These are phyloP conservation scores for Sialis lutaria DNA, from an alignment of 2,888 invertebrate genomes.

Conservation along the genomic window DNA sequence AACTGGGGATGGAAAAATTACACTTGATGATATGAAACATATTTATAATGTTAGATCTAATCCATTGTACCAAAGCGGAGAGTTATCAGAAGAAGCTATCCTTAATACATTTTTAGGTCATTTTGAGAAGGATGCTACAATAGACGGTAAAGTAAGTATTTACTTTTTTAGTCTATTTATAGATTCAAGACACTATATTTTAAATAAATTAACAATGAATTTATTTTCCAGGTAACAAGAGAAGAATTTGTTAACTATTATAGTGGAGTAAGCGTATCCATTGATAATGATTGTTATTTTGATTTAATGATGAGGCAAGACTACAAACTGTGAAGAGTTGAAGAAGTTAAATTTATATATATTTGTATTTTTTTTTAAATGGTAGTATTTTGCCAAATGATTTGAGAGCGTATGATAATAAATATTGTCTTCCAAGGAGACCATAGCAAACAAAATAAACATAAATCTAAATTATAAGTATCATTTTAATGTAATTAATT, in stretches of 20 bases:
- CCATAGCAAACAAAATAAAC: no score
- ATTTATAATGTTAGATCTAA: slow-evolving; percentile 70
- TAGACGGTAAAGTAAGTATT: slow-evolving; percentile 54
- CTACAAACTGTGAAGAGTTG: slow-evolving; percentile 58
- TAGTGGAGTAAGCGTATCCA: slow-evolving; percentile 81
- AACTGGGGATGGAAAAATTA: slow-evolving; percentile 68
- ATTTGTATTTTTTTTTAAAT: no score
- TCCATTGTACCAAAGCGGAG: slow-evolving; percentile 73
- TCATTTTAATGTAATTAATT: no score
- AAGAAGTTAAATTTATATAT: no score
- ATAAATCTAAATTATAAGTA: no score
- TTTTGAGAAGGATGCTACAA: slow-evolving; percentile 59
- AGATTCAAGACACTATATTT: no score
- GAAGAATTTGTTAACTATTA: slow-evolving; percentile 93
- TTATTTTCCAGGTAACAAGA: slow-evolving; percentile 56
- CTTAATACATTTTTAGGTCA: slow-evolving; percentile 63
- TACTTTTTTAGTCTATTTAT: no score
- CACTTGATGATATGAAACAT: slow-evolving; percentile 55
- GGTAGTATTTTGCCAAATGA: no score
- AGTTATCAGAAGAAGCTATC: slow-evolving; percentile 67
- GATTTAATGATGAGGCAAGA: slow-evolving; percentile 88
- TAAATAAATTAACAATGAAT: not conserved
- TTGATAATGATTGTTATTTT: slow-evolving; percentile 88
- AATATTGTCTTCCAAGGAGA: no score
- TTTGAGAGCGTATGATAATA: no score